Base-by-base conservation (phyloP, 2,888 invertebrate species). In the Drosophila mulleri region DNA sequence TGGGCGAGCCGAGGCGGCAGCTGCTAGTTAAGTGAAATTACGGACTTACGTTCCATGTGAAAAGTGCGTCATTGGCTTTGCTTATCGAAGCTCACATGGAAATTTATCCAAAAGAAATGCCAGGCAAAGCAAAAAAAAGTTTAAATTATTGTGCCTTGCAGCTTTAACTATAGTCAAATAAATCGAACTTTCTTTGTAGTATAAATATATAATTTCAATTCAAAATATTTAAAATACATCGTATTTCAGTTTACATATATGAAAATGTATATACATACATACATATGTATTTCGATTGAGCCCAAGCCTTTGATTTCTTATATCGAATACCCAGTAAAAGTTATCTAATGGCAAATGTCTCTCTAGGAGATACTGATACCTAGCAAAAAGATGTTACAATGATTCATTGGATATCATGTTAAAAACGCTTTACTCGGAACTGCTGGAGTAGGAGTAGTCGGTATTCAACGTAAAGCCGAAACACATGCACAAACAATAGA, bases 21-120 rank as follows among this genome's bases (percentile, higher is more conserved):
- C 41, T 47, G 16, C 37, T 39, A 60, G 14, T 50, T 44, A 42
- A 35, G 20, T 12, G 16, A 65, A 65, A 63, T 63, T 65, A 52
- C 52, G 32, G 64, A 16, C 8, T 18, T 14, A 44, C 12, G 3
- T 9, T 26, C 35, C 35, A 14, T 35, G 39, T 18, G 45, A 35
- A 66, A 45, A 52, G 37, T 50, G 37, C 35, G 63, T 48, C n/a
- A 20, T 35, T 1, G 16, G 16, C 57, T 44, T 44, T 57, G 16
- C 23, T n/a, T 35, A 12, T 11, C 12, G 18, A 41, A 4, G 20
- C 16, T 20, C 50, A 52, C 52, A 35, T 2, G 35, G 14, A 5
- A 20, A 37, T 52, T 52, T 23, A 52, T 2, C 23, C 7, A 14
- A 50, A 50, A 32, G 1, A 11, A 50, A 48, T 18, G 18, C 4